A percentile compares a stretch with the other conserved stretches of the same genome.
phyloP scores from a whole-genome alignment of 2,888 invertebrate species.

The Beris morrisii region DNA sequence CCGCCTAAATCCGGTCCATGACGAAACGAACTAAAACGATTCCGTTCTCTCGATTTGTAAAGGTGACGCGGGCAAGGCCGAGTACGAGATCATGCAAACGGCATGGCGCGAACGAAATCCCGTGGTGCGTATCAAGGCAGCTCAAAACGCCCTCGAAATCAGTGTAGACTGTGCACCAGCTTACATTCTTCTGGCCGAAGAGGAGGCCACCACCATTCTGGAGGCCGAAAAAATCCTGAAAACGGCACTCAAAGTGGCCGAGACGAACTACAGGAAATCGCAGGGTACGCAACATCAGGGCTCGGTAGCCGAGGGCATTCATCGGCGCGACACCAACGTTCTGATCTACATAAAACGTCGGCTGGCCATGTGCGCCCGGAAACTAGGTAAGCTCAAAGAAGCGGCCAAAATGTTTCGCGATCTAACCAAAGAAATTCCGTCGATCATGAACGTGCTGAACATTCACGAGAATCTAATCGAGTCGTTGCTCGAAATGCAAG shows the following conservation, averaged over 20 bases:
- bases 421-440: constrained; percentile 93
- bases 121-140: constrained; percentile 85
- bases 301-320: constrained; percentile 71
- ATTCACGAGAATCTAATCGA: constrained; percentile 97
- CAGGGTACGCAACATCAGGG: constrained; percentile 80
- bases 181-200: constrained; percentile 92
- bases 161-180: constrained; percentile 94
- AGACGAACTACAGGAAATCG: constrained; percentile 75
- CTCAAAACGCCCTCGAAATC: constrained; percentile 81
- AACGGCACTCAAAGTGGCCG: constrained; percentile 82
- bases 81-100: constrained; percentile 93
- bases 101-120: constrained; percentile 97
- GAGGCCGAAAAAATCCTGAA: constrained; percentile 84
- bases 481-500: constrained; percentile 91
- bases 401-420: constrained; percentile 96
- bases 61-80: constrained; percentile 78
- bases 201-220: constrained; percentile 89
- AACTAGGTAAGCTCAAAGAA: constrained; percentile 90
- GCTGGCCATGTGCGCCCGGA: constrained; percentile 96
- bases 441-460: constrained; percentile 89
- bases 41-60: constrained; percentile 13
- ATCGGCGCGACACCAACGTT: constrained; percentile 88
- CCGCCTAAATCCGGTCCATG: neutral
- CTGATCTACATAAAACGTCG: constrained; percentile 91
- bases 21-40: neutral